Base-by-base conservation (phyloP, 2,888 invertebrate genomes). In the Amblyjoppa fuscipennis region DNA sequence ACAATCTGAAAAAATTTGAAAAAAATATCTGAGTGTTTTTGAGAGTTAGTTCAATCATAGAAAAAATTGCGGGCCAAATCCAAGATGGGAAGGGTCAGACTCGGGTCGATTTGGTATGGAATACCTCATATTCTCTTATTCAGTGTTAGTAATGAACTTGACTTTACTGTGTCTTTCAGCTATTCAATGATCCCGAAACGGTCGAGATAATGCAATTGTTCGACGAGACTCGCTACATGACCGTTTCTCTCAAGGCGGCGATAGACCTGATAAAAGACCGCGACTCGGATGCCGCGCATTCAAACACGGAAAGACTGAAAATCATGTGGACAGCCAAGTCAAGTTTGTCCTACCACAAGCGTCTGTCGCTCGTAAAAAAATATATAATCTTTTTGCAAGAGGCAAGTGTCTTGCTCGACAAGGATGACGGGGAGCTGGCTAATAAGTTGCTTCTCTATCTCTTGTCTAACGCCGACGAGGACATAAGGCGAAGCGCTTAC, bases 291-390 rank as follows among this genome's bases (percentile, higher is more conserved):
- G 49, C 4, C 25, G 13, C 3, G 6, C 68, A 75, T 3, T 64
- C 85, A 13, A 91, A 34, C 81, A 85, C 85, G 78, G 93, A 93
- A 89, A 94, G 95, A 41, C 92, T 96, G 2, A 92, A 88, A 66
- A 93, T 94, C 56, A 95, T 96, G 34, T 95, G 95, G 87, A 94
- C 95, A 41, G 95, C 96, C 0, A 93, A 96, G 64, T 94, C 95
- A 0, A 95, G 95, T 84, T 92, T 97, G 51, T 95, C 96, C 83
- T 95, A 96, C 88, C 96, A 96, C 90, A 95, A 95, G 92, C 95
- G 95, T 92, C 94, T 95, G 61, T 92, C 91, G 41, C 95, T 95
- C 89, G 93, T 97, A 59, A 94, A 93, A 75, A 95, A 94, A 61
- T 94, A 95, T 53, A 90, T 95, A 1, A 91, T 91, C 76, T 94